Percentiles rank a stretch among this genome's conserved stretches.
Evolutionary conservation across 2,797 vertebrate genomes (phyloP).

Genomic region (Alosa sapidissima): DNA sequence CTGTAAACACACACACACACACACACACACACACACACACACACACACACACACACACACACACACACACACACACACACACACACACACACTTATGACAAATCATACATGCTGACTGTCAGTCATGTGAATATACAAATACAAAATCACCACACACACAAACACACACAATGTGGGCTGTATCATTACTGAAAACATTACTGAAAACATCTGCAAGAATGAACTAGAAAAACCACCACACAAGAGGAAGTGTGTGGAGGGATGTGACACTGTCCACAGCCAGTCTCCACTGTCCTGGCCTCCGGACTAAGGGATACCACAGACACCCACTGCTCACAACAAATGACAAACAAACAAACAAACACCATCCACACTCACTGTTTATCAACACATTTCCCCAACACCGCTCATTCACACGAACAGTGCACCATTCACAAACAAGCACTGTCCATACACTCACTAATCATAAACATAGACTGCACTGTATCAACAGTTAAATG

Average conservation of each 20-base stretch:
- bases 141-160: not conserved
- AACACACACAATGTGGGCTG: not conserved
- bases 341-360: not conserved
- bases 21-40: not conserved
- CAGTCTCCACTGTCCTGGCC: not conserved
- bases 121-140: not conserved
- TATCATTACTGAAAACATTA: not conserved
- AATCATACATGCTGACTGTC: not conserved
- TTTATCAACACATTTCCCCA: not conserved
- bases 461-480: not conserved
- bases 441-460: not conserved
- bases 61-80: slow-evolving; percentile 1
- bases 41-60: not conserved
- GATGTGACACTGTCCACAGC: not conserved
- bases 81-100: not conserved
- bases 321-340: not conserved
- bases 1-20: not conserved
- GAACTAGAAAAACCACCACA: not conserved
- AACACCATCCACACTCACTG: not conserved
- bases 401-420: not conserved
- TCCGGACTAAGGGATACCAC: not conserved
- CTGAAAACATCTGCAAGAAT: not conserved
- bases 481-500: too few species aligned
- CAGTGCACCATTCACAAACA: not conserved
- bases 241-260: not conserved